These are phyloP conservation scores for Oryzias javanicus DNA, from an alignment of 2,113 vertebrate species.

Conservation along the genomic window DNA sequence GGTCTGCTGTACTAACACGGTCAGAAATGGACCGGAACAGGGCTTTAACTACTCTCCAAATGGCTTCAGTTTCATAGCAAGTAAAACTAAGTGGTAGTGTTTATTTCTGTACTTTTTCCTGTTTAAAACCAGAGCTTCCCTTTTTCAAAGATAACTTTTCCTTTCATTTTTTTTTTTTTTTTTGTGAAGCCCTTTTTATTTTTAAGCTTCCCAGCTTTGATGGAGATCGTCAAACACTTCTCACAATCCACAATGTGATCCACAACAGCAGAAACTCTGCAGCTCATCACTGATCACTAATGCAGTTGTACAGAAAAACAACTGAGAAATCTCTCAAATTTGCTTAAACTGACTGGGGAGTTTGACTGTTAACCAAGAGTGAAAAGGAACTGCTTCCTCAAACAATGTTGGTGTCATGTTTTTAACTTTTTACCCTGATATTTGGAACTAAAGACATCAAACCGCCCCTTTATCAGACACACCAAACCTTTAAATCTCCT, in stretches of 20 bases:
- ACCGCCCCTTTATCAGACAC: no score
- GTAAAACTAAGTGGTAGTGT: neutral
- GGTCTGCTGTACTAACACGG: slow-evolving; percentile 17
- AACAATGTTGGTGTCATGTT: no score
- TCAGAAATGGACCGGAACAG: neutral
- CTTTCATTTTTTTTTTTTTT: neutral
- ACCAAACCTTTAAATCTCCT: no score
- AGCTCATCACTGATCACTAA: slow-evolving; percentile 18
- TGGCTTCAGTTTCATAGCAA: slow-evolving; percentile 5
- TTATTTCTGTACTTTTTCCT: neutral
- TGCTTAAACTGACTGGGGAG: neutral
- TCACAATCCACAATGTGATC: slow-evolving; percentile 27
- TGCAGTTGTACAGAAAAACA: neutral
- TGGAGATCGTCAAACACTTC: slow-evolving; percentile 38
- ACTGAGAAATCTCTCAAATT: neutral
- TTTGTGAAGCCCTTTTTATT: neutral
- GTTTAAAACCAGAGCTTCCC: neutral
- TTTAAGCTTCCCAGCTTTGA: slow-evolving; percentile 8
- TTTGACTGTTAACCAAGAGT: neutral
- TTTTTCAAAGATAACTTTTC: slow-evolving; percentile 1
- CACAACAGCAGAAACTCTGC: slow-evolving; percentile 9
- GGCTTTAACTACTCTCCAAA: slow-evolving; percentile 3
- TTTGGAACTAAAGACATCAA: no score
- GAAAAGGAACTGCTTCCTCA: no score
- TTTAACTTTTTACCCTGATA: no score